phyloP scores from a whole-genome alignment of 2,888 invertebrate genomes.

The Hylaea fasciaria region DNA sequence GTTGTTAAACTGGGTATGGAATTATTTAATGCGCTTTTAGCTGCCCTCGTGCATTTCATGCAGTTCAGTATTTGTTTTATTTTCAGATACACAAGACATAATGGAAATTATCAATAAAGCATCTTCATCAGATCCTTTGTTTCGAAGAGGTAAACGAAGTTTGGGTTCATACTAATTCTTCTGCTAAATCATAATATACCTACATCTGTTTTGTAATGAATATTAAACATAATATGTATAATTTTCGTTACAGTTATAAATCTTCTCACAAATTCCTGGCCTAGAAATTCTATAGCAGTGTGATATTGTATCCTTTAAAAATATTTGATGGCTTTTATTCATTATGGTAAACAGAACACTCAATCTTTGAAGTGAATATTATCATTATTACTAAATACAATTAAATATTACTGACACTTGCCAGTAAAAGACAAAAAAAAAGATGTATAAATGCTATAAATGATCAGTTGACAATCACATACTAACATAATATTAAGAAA shows the following conservation, averaged over 20 bases:
- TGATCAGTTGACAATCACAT: no score
- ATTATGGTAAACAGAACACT: no score
- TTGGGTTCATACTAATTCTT: neutral
- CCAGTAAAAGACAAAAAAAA: no score
- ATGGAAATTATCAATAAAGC: conserved; percentile 62
- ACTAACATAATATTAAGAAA: no score
- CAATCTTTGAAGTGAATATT: no score
- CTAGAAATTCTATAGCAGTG: conserved; percentile 39
- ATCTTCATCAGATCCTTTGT: conserved; percentile 54
- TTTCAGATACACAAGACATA: conserved; percentile 63
- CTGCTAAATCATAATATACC: no score
- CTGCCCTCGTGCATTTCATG: neutral
- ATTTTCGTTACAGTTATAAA: conserved; percentile 38
- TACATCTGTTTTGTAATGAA: no score
- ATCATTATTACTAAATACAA: no score
- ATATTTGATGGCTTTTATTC: neutral
- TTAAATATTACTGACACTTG: no score
- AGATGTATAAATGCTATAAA: no score
- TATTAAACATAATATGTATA: no score
- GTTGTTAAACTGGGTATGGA: conserved; percentile 66
- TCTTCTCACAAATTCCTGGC: conserved; percentile 33
- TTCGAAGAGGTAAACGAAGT: conserved; percentile 66
- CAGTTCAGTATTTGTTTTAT: neutral
- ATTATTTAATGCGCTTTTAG: neutral
- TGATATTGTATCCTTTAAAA: conserved; percentile 59